phyloP scores from a whole-genome alignment of 2,888 invertebrate genomes.

The Dryadula phaetusa region DNA sequence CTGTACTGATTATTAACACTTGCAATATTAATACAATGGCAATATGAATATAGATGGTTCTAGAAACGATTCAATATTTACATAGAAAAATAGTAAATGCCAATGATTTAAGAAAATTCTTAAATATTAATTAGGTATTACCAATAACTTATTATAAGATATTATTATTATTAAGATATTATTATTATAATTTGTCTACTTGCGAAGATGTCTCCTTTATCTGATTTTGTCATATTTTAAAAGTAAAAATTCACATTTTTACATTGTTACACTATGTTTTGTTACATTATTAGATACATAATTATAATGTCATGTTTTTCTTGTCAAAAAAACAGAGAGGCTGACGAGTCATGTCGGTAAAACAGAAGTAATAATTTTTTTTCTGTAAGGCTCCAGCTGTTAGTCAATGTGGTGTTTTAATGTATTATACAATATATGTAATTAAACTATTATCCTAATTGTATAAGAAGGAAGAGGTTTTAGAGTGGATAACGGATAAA shows the following conservation, averaged over 20 bases:
- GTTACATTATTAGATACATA: background rate
- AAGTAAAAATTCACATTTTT: background rate
- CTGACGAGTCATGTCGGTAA: too few species aligned
- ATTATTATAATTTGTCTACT: too few species aligned
- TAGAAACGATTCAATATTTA: conserved; percentile 4
- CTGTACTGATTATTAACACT: background rate
- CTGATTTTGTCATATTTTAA: too few species aligned
- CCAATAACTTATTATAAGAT: background rate
- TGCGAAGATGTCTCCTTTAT: too few species aligned
- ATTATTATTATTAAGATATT: too few species aligned
- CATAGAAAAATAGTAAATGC: background rate
- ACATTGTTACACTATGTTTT: too few species aligned
- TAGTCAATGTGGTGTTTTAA: too few species aligned
- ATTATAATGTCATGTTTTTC: background rate
- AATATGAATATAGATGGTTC: background rate
- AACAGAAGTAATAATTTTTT: too few species aligned
- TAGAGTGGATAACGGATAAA: background rate
- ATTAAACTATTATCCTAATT: too few species aligned
- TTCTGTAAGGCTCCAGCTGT: too few species aligned
- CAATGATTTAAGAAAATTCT: background rate
- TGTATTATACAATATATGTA: too few species aligned
- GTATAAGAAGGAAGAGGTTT: background rate
- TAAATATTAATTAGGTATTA: background rate
- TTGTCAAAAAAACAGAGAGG: conserved; percentile 17
- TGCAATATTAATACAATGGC: background rate